A percentile compares a stretch with the other conserved stretches of the same genome.
Evolutionary conservation across 2,888 invertebrate species (phyloP).

Genomic region (Lasioglossum malachurum): DNA sequence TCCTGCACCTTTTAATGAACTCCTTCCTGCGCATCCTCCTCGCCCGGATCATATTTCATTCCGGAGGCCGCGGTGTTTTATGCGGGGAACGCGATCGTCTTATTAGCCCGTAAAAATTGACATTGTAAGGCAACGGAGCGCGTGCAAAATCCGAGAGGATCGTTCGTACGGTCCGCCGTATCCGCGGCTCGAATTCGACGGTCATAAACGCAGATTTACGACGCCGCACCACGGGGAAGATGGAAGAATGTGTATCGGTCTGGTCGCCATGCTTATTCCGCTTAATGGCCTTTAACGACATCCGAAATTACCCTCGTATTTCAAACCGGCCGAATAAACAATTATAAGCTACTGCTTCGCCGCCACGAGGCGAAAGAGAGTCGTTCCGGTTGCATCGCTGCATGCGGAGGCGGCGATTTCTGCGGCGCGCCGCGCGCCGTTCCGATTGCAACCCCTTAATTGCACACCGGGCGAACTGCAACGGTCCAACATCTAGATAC

Average conservation of each 20-base stretch:
- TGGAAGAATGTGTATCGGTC: slow-evolving; percentile 54
- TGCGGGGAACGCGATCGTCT: background rate
- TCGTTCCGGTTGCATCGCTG: background rate
- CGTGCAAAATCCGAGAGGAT: slow-evolving; percentile 27
- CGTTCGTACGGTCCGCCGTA: slow-evolving; percentile 25
- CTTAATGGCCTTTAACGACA: slow-evolving; percentile 70
- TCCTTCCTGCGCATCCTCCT: background rate
- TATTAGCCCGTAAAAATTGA: slow-evolving; percentile 15
- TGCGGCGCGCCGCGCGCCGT: background rate
- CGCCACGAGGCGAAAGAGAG: slow-evolving; percentile 34
- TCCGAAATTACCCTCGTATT: slow-evolving; percentile 67
- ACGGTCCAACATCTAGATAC: slow-evolving; percentile 13
- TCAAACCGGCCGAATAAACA: slow-evolving; percentile 64
- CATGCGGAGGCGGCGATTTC: slow-evolving; percentile 37
- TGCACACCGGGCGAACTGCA: slow-evolving; percentile 8
- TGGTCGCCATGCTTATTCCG: slow-evolving; percentile 57
- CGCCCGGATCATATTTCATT: background rate
- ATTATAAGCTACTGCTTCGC: slow-evolving; percentile 52
- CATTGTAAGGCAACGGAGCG: slow-evolving; percentile 24
- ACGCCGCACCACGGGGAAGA: slow-evolving; percentile 44
- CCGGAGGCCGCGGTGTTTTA: background rate
- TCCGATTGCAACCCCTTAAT: slow-evolving; percentile 28
- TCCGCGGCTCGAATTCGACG: slow-evolving; percentile 59
- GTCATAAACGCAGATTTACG: slow-evolving; percentile 66
- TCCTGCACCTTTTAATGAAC: background rate